phyloP scores from a whole-genome alignment of 2,113 vertebrate species.

The Ginglymostoma cirratum region DNA sequence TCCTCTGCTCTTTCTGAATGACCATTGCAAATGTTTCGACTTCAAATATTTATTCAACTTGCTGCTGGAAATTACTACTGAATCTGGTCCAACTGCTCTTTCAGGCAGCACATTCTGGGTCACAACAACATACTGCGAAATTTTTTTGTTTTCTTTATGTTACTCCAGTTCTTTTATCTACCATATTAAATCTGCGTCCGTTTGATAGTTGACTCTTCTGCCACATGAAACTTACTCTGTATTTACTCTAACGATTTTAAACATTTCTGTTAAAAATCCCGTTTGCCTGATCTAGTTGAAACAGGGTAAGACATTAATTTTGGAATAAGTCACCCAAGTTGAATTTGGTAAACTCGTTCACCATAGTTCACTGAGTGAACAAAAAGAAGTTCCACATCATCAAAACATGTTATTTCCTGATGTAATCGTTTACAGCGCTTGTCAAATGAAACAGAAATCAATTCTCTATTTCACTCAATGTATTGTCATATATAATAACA shows the following conservation, averaged over 20 bases:
- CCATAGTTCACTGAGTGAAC: not conserved
- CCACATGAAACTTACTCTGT: not conserved
- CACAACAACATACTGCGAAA: no score
- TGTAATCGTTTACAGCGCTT: no score
- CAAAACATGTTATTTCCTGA: not conserved
- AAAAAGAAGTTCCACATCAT: not conserved
- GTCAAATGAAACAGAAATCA: no score
- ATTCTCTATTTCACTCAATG: not conserved
- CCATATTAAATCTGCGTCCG: not conserved
- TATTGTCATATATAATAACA: not conserved
- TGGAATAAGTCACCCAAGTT: not conserved
- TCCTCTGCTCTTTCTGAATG: no score
- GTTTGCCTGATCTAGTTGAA: not conserved
- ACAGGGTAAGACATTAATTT: not conserved
- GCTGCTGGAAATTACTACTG: no score
- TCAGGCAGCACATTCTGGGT: no score
- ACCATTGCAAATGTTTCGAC: no score
- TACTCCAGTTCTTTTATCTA: not conserved
- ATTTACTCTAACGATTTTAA: not conserved
- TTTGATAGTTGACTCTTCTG: not conserved
- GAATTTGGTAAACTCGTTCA: not conserved
- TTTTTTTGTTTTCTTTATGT: not conserved
- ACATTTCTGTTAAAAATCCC: not conserved
- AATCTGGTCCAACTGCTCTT: no score
- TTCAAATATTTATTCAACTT: no score